These are phyloP conservation scores for Sebastes flavidus DNA, from an alignment of 2,797 vertebrate genomes.

Conservation along the genomic window DNA sequence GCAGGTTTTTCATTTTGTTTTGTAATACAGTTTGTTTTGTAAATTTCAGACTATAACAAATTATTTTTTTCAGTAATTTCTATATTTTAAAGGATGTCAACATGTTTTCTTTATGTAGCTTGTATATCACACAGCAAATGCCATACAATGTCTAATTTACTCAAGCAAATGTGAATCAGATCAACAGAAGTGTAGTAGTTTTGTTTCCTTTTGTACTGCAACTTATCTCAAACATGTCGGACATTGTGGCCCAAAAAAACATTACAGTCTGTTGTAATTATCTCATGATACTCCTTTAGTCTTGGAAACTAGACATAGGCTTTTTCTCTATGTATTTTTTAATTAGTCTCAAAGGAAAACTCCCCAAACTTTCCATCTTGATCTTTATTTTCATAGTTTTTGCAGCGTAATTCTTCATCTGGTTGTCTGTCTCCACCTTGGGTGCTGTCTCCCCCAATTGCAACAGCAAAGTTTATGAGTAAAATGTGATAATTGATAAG, in stretches of 20 bases:
- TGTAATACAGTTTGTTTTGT: neutral
- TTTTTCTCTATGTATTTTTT: neutral
- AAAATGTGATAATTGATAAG: neutral
- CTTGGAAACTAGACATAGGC: neutral
- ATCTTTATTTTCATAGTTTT: neutral
- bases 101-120: neutral
- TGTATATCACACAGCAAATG: neutral
- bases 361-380: neutral
- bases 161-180: neutral
- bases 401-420: neutral
- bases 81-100: no score
- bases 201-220: neutral
- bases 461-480: neutral
- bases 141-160: neutral
- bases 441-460: neutral
- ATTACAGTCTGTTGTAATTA: neutral
- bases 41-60: no score
- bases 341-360: conserved; percentile 22
- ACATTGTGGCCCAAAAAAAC: neutral
- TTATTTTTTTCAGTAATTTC: no score
- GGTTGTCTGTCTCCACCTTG: neutral
- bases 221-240: neutral
- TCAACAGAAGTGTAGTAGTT: neutral
- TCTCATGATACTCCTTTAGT: neutral
- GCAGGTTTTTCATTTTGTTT: neutral